A percentile compares a stretch with the other conserved stretches of the same genome.
phyloP scores from a whole-genome alignment of 2,113 vertebrate genomes.

The Callorhinus ursinus region DNA sequence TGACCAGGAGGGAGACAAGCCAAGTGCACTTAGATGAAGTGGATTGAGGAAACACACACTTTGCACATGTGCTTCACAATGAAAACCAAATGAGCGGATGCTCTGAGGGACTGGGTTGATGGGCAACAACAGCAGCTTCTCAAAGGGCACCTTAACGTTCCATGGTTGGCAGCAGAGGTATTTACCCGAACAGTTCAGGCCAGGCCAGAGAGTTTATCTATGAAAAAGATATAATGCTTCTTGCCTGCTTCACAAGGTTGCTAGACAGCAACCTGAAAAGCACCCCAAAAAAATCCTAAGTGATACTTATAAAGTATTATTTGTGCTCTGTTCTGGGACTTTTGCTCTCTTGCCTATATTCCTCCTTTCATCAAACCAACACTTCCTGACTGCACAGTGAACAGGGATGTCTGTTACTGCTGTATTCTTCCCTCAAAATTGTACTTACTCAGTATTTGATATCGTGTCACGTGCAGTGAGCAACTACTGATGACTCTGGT shows the following conservation, averaged over 20 bases:
- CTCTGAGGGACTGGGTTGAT: neutral
- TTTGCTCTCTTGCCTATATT: neutral
- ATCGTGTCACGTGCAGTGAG: neutral
- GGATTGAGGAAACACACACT: neutral
- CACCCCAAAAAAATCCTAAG: neutral
- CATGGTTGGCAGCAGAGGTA: neutral
- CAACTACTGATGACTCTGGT: neutral
- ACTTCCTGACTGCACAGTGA: neutral
- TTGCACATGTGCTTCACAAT: neutral
- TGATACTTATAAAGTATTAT: neutral
- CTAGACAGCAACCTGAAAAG: neutral
- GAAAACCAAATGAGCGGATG: neutral
- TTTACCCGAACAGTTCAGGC: neutral
- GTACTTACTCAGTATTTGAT: neutral
- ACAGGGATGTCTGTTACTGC: neutral
- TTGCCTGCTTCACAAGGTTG: neutral
- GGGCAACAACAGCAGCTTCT: neutral
- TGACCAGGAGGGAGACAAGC: neutral
- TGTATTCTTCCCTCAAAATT: neutral
- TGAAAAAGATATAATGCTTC: neutral
- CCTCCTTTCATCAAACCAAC: slow-evolving; percentile 33
- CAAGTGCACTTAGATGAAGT: neutral
- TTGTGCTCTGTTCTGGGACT: neutral
- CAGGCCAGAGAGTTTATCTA: neutral
- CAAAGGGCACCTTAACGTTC: neutral